These are phyloP conservation scores for Rhopilema esculentum DNA, from an alignment of 30 jellyfish, hydroid and myxozoan species.

Conservation along the genomic window DNA sequence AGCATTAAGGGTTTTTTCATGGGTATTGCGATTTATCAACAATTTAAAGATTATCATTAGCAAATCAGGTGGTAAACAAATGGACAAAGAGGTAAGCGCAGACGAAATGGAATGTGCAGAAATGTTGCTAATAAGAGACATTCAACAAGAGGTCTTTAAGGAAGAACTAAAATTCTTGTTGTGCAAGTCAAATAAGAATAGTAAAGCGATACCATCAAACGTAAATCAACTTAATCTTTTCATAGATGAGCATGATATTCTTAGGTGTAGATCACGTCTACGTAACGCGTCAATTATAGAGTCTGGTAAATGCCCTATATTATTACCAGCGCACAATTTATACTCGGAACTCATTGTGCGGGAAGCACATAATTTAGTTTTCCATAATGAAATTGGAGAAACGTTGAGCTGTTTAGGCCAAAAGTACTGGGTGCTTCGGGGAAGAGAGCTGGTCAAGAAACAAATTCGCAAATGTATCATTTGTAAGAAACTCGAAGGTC, in stretches of 20 bases:
- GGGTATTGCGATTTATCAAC: slow-evolving; percentile 42
- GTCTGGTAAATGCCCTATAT: slow-evolving; percentile 59
- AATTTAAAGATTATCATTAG: slow-evolving; percentile 44
- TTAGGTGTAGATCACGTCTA: slow-evolving; percentile 47
- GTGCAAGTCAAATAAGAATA: background rate
- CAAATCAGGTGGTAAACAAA: slow-evolving; percentile 1
- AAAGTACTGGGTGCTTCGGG: slow-evolving; percentile 70
- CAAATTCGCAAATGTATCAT: slow-evolving; percentile 15
- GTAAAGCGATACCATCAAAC: slow-evolving; percentile 29
- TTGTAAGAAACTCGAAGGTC: slow-evolving; percentile 52
- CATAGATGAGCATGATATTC: slow-evolving; percentile 33
- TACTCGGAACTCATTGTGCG: slow-evolving; percentile 13
- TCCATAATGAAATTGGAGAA: slow-evolving; percentile 58
- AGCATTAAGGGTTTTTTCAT: slow-evolving; percentile 18
- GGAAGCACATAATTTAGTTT: slow-evolving; percentile 54
- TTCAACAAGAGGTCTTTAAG: slow-evolving; percentile 29
- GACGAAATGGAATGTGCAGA: slow-evolving; percentile 62
- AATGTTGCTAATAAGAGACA: slow-evolving; percentile 31
- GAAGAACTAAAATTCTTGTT: slow-evolving; percentile 18
- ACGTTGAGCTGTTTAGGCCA: slow-evolving; percentile 51
- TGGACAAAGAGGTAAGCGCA: slow-evolving; percentile 11
- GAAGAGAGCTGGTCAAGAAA: slow-evolving; percentile 59
- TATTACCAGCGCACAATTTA: slow-evolving; percentile 32
- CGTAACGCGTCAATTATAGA: slow-evolving; percentile 41
- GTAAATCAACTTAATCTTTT: slow-evolving; percentile 55